Percentiles rank a stretch among this genome's conserved stretches.
Conservation (phyloP, 2,113 vertebrate species). For the Theristicus caerulescens region DNA sequence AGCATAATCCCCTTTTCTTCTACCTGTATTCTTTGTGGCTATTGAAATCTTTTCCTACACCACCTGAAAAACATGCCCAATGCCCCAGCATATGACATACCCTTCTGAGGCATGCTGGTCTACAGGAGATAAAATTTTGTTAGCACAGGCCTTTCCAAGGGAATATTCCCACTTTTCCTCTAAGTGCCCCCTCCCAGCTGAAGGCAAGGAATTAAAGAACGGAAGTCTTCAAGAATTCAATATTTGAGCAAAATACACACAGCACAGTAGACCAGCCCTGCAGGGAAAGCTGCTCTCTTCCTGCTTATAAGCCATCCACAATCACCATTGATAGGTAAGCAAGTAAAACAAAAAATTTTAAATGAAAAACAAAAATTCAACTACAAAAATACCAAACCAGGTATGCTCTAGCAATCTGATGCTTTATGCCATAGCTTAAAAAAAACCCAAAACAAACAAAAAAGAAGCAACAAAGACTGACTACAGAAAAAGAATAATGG, state of each 20-base stretch:
- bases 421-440: neutral
- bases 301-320: neutral
- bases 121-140: neutral
- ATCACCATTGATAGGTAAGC: neutral
- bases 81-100: neutral
- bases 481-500: neutral
- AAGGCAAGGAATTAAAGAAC: neutral
- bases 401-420: neutral
- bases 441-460: neutral
- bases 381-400: neutral
- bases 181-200: neutral
- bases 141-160: neutral
- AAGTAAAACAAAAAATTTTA: neutral
- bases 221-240: neutral
- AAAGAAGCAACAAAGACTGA: neutral
- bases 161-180: neutral
- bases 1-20: neutral
- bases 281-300: neutral
- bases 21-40: neutral
- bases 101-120: neutral
- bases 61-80: neutral
- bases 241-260: neutral
- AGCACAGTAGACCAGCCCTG: neutral
- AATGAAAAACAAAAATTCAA: neutral
- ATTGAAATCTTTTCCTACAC: neutral